phyloP scores from a whole-genome alignment of 2,113 vertebrate species.

The Psittacara wagleri region DNA sequence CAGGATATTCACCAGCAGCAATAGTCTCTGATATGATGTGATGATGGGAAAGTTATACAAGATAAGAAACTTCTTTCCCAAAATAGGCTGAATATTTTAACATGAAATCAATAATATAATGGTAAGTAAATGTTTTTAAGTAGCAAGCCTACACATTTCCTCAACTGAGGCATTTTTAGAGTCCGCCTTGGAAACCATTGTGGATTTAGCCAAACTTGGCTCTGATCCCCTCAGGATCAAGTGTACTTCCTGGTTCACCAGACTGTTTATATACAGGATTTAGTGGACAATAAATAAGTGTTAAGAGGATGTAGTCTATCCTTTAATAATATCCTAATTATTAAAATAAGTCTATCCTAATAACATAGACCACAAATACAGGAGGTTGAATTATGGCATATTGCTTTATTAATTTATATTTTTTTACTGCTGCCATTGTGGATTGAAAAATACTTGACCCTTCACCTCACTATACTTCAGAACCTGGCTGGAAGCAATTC shows the following conservation, averaged over 20 bases:
- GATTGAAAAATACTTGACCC: background rate
- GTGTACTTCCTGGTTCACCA: background rate
- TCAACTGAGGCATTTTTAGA: background rate
- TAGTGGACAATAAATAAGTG: background rate
- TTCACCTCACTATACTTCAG: background rate
- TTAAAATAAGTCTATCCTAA: background rate
- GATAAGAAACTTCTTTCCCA: background rate
- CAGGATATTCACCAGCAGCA: background rate
- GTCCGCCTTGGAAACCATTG: background rate
- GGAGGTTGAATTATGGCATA: background rate
- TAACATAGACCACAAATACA: background rate
- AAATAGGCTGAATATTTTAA: background rate
- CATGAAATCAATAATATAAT: background rate
- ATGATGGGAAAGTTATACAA: background rate
- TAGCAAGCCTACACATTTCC: background rate
- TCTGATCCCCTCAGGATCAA: background rate
- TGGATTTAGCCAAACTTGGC: background rate
- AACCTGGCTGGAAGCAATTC: background rate
- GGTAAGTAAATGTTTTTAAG: background rate
- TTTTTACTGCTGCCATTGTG: background rate
- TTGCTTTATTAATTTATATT: background rate
- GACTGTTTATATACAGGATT: background rate
- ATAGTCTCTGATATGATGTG: background rate
- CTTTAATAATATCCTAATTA: background rate
- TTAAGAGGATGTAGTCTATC: background rate